Evolutionary conservation across 2,888 invertebrate species (phyloP).

Genomic region (Rhabditoides inermis): DNA sequence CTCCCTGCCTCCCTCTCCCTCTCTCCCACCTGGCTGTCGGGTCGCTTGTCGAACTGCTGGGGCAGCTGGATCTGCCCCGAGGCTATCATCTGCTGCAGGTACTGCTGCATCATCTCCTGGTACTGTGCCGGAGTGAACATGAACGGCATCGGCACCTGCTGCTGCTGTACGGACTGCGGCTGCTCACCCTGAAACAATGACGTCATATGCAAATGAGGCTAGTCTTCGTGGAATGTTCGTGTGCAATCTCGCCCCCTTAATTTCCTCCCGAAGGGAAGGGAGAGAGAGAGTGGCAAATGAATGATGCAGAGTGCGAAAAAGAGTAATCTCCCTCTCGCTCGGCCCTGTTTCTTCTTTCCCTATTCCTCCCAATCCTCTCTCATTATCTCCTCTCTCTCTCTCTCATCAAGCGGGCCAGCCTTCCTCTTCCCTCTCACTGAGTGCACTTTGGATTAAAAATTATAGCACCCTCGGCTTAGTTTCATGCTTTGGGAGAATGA

Average conservation of each 20-base stretch:
- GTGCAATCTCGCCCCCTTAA: background rate
- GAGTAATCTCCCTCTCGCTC: no score
- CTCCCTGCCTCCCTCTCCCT: background rate
- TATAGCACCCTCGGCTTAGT: no score
- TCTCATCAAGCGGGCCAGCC: no score
- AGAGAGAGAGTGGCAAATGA: no score
- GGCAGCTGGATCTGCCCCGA: constrained; percentile 27
- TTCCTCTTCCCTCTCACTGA: no score
- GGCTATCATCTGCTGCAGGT: constrained; percentile 43
- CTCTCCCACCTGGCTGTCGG: constrained; percentile 1
- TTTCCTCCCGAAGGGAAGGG: background rate
- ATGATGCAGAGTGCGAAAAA: no score
- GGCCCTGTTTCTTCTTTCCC: background rate
- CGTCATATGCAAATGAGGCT: background rate
- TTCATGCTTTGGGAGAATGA: no score
- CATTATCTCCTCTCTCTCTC: background rate
- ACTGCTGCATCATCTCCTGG: constrained; percentile 51
- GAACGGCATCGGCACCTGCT: constrained; percentile 19
- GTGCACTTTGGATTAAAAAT: no score
- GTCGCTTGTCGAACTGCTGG: constrained; percentile 19
- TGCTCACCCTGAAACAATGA: no score
- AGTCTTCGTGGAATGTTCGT: background rate
- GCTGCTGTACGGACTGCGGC: no score
- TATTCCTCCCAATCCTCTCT: background rate
- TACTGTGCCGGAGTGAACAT: constrained; percentile 44